A percentile compares a stretch with the other conserved stretches of the same genome.
phyloP scores from a whole-genome alignment of 2,888 invertebrate genomes.

The Helleia helle region DNA sequence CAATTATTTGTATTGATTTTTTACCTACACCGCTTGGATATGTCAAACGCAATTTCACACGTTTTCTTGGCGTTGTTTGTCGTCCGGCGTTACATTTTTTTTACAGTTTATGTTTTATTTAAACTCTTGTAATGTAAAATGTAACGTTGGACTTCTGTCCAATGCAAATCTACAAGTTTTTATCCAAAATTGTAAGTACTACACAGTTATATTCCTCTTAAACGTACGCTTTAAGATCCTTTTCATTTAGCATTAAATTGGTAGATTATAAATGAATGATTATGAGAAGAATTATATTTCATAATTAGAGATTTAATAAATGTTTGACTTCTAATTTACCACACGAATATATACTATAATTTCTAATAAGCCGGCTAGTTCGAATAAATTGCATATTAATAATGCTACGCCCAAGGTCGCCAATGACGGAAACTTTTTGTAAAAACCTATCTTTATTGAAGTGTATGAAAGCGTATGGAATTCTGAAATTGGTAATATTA shows the following conservation, averaged over 20 bases:
- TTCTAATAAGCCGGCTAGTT: slow-evolving; percentile 8
- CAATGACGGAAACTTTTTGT: slow-evolving; percentile 16
- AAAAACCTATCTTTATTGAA: not conserved
- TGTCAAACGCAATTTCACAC: slow-evolving; percentile 53
- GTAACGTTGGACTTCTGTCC: slow-evolving; percentile 42
- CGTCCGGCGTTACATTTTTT: slow-evolving; percentile 59
- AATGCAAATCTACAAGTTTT: slow-evolving; percentile 43
- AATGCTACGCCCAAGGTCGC: slow-evolving; percentile 27
- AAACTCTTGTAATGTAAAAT: slow-evolving; percentile 52
- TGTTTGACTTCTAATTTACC: not conserved
- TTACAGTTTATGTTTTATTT: slow-evolving; percentile 48
- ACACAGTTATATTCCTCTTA: slow-evolving; percentile 1
- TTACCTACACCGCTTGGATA: slow-evolving; percentile 17
- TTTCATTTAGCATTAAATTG: not conserved
- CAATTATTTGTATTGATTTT: slow-evolving; percentile 21
- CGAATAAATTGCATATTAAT: not conserved
- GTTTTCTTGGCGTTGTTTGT: slow-evolving; percentile 71
- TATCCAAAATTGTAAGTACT: slow-evolving; percentile 45
- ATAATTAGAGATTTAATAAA: no score
- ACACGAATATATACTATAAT: slow-evolving; percentile 2
- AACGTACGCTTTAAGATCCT: not conserved
- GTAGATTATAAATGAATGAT: no score
- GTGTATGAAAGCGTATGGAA: not conserved
- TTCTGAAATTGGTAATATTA: not conserved
- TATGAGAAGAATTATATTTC: no score